A percentile compares a stretch with the other conserved stretches of the same genome.
phyloP scores from a whole-genome alignment of 2,888 invertebrate species.

The Acleris cristana region DNA sequence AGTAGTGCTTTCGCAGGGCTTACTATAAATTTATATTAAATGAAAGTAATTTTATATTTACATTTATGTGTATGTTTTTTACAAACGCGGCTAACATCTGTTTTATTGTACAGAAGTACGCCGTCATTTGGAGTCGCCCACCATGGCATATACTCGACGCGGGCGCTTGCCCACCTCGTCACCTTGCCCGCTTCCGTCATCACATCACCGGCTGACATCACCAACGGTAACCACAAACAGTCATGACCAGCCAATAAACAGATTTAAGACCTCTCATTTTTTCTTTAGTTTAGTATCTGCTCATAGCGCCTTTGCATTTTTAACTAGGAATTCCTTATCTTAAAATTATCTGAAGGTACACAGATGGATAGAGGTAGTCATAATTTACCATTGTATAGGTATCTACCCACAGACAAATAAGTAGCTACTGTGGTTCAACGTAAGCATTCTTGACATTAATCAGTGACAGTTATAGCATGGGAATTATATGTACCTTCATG shows the following conservation, averaged over 20 bases:
- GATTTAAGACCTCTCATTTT: constrained; percentile 16
- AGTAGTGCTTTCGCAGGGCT: too few relatives aligned
- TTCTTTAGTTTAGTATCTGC: constrained; percentile 7
- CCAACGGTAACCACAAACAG: constrained; percentile 48
- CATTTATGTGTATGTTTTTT: too few relatives aligned
- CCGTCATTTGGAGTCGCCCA: constrained; percentile 16
- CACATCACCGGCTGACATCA: constrained; percentile 62
- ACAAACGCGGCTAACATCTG: too few relatives aligned
- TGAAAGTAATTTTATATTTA: too few relatives aligned
- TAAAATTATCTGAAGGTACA: constrained; percentile 8
- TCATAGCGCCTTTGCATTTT: constrained; percentile 16
- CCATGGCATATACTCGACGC: constrained; percentile 10
- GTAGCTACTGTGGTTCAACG: constrained; percentile 6
- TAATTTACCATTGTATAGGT: not conserved
- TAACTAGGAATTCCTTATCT: constrained; percentile 44
- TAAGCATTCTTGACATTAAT: constrained; percentile 18
- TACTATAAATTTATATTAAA: too few relatives aligned
- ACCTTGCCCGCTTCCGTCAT: constrained; percentile 58
- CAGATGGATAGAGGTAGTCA: not conserved
- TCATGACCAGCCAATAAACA: constrained; percentile 24
- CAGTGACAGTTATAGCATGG: constrained; percentile 22
- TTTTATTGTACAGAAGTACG: too few relatives aligned
- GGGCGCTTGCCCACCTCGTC: constrained; percentile 48
- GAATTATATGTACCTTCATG: constrained; percentile 8
- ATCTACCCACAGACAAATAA: not conserved